Conservation (phyloP, 1,140 invertebrate species). For the Arctopsyche grandis region DNA sequence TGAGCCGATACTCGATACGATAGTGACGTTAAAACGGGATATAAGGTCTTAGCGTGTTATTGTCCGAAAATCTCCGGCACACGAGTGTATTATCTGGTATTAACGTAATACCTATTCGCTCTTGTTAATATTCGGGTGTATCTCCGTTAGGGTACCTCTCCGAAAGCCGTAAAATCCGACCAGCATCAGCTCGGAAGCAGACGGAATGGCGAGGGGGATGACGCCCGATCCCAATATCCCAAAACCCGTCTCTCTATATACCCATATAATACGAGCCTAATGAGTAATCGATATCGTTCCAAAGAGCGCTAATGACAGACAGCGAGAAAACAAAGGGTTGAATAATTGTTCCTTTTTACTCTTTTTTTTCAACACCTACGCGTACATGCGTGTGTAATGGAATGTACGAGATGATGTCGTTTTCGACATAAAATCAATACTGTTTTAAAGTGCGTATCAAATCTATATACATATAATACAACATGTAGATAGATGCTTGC, state of each 20-base stretch:
- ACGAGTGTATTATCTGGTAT: slow-evolving; percentile 2
- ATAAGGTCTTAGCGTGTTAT: neutral
- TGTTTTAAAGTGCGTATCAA: too few relatives aligned
- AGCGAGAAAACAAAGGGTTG: neutral
- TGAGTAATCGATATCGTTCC: neutral
- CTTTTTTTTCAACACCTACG: too few relatives aligned
- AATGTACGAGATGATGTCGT: too few relatives aligned
- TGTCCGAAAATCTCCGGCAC: slow-evolving; percentile 7
- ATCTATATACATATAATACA: too few relatives aligned
- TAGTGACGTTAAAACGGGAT: too few relatives aligned
- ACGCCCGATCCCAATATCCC: slow-evolving; percentile 6
- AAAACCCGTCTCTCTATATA: neutral
- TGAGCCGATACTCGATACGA: too few relatives aligned
- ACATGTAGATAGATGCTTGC: too few relatives aligned
- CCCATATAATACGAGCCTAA: neutral
- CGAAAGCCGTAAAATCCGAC: slow-evolving; percentile 6
- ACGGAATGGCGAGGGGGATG: neutral
- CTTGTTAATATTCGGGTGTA: too few relatives aligned
- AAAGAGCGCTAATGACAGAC: neutral
- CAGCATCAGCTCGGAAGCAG: neutral
- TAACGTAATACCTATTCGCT: neutral
- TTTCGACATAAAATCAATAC: too few relatives aligned
- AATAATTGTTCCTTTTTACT: too few relatives aligned
- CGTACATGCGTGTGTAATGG: too few relatives aligned
- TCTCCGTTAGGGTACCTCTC: too few relatives aligned